Percentiles rank a stretch among this genome's conserved stretches.
Conservation (phyloP, 2,113 vertebrate genomes). For the Sclerurus mexicanus region DNA sequence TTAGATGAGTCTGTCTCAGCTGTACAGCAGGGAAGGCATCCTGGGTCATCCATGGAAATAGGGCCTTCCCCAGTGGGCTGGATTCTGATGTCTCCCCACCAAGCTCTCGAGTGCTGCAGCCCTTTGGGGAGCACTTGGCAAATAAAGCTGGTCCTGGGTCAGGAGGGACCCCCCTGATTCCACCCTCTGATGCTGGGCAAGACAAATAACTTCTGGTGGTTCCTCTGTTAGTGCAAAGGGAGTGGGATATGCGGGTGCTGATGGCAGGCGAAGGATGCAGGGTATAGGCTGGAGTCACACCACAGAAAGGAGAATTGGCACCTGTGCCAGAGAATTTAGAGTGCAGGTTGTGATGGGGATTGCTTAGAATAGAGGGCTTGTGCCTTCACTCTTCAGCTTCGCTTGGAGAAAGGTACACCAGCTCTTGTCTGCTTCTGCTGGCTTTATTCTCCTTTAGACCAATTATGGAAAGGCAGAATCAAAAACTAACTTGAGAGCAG, state of each 20-base stretch:
- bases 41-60: neutral
- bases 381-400: neutral
- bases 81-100: neutral
- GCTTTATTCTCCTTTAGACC: neutral
- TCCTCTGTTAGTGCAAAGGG: neutral
- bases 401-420: neutral
- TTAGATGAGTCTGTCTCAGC: neutral
- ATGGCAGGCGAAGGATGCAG: neutral
- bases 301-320: neutral
- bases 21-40: neutral
- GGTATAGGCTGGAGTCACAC: neutral
- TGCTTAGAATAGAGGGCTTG: neutral
- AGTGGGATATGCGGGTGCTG: neutral
- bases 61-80: neutral
- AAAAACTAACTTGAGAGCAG: neutral
- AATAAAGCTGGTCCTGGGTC: neutral
- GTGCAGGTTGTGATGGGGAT: neutral
- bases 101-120: neutral
- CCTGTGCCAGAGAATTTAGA: rapidly evolving
- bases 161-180: neutral
- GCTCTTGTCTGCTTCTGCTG: neutral
- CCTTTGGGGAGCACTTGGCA: neutral
- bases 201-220: neutral
- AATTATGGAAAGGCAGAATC: neutral
- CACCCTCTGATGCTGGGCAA: neutral